Base-by-base conservation (phyloP, 2,113 vertebrate species). In the Sinocyclocheilus anophthalmus region DNA sequence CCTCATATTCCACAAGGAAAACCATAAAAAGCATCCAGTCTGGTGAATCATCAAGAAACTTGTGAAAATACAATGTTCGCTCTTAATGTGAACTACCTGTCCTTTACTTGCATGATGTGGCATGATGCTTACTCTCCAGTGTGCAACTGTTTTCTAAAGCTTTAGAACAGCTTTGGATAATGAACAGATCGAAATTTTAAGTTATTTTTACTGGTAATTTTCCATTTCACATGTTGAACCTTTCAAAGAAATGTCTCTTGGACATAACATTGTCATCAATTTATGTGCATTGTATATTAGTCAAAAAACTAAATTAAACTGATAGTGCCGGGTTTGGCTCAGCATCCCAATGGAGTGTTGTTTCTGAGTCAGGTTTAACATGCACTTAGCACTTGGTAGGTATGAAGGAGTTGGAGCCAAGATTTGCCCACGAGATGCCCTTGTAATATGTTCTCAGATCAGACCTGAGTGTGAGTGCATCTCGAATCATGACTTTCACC, bases 401-500 rank as follows among this genome's bases (percentile, higher is more conserved):
- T 42, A 45, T n/a, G 33, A 2, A 2, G n/a, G 33, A 24, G 14
- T 48, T 18, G 39, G 39, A 81, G 78, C 6, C 42, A 37, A 76
- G 57, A 45, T 20, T 69, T 53, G 13, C 30, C 69, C 12, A 69
- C 4, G 30, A 81, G 18, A 76, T 76, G 42, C 69, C 45, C 42
- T 63, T 76, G 20, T 67, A 84, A 59, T 26, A 22, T n/a, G 30
- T 69, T n/a, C 24, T 10, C 14, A 83, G 57, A 80, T 50, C 24
- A 79, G 80, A 30, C 72, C 73, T 63, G 59, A 37, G 42, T 72
- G n/a, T 80, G 45, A 59, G 20, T 14, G 18, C 42, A 20, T 55
- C 48, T 53, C 30, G 48, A 75, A 59, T 69, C 55, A 22, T 85
- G 39, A 30, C 50, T 57, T 4, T 78, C 22, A 30, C 45, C 37